Conservation (phyloP, 2,797 vertebrate genomes). For the Sebastes trivittatus region DNA sequence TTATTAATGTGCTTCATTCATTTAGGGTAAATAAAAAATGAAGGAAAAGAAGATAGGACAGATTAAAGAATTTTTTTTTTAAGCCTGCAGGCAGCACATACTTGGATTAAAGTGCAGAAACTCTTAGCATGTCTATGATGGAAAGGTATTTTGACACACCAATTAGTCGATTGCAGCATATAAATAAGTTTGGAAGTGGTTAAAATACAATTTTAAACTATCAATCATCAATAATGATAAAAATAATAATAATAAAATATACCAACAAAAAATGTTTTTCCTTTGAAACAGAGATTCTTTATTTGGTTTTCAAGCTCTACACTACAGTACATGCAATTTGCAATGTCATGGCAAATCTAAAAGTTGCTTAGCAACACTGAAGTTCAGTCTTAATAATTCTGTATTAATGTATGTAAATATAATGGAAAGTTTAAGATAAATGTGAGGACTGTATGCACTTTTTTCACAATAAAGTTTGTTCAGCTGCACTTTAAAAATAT, state of each 20-base stretch:
- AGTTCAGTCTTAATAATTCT: not conserved
- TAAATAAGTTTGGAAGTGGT: not conserved
- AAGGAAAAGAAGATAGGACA: not conserved
- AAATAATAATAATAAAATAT: not conserved
- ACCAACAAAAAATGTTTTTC: no score
- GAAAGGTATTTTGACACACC: not conserved
- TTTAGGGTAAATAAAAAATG: not conserved
- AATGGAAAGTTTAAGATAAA: not conserved
- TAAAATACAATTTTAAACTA: not conserved
- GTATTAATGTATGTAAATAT: not conserved
- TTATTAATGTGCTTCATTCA: not conserved
- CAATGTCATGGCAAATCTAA: not conserved
- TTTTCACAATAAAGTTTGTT: not conserved
- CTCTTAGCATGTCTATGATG: no score
- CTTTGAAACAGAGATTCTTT: not conserved
- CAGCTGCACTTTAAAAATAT: not conserved
- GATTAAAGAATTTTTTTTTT: not conserved
- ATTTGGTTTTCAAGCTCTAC: not conserved
- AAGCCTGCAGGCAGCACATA: not conserved
- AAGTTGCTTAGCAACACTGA: constrained; percentile 4
- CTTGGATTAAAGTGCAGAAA: not conserved
- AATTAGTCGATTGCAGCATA: not conserved
- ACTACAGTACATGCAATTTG: not conserved
- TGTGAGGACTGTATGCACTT: not conserved
- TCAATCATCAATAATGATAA: not conserved